Conservation (phyloP, 2,797 vertebrate genomes). For the Monodelphis domestica region DNA sequence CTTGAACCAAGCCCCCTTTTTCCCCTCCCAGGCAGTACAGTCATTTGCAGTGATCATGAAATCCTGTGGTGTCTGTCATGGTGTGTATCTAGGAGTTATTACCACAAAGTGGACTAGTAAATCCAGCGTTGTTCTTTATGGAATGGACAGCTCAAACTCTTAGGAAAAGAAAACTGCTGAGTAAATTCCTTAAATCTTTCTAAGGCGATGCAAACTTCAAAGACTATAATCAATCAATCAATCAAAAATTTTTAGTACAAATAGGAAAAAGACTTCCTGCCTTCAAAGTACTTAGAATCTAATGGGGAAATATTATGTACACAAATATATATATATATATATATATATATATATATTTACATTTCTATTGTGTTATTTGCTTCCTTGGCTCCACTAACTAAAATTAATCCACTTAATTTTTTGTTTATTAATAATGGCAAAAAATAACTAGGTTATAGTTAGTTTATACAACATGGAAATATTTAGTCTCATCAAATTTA, state of each 20-base stretch:
- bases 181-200: constrained; percentile 12
- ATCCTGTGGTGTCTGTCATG: fast-evolving
- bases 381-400: background rate
- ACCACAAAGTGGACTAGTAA: background rate
- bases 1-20: background rate
- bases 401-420: background rate
- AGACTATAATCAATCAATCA: background rate
- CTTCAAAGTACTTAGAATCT: background rate
- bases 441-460: constrained; percentile 14
- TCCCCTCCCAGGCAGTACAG: background rate
- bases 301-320: background rate
- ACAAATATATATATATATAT: background rate
- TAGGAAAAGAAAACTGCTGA: background rate
- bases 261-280: background rate
- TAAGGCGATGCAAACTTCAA: background rate
- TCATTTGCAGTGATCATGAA: constrained; percentile 33
- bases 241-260: background rate
- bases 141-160: background rate
- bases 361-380: background rate
- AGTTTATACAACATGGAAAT: background rate
- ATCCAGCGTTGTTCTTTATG: background rate
- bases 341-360: background rate
- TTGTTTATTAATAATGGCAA: fast-evolving
- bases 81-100: background rate
- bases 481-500: background rate